phyloP scores from a whole-genome alignment of 2,113 vertebrate genomes.

The Tupaia chinensis region DNA sequence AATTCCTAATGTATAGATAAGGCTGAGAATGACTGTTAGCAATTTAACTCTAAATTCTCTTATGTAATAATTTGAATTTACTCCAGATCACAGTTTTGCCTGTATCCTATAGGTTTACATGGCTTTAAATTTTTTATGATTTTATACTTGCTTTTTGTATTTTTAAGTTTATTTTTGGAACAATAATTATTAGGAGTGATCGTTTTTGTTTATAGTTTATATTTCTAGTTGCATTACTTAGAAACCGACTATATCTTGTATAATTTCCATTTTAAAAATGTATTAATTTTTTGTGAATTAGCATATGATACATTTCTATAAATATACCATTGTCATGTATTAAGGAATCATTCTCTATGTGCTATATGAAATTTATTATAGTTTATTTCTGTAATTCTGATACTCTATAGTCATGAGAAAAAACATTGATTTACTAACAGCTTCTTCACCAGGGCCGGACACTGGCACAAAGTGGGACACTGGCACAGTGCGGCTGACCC shows the following conservation, averaged over 20 bases:
- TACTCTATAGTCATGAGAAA: neutral
- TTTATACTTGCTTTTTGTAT: neutral
- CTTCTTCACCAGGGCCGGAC: neutral
- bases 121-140: slow-evolving; percentile 34
- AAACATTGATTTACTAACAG: slow-evolving; percentile 26
- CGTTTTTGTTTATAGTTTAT: slow-evolving; percentile 20
- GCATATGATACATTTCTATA: slow-evolving; percentile 3
- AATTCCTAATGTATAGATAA: neutral
- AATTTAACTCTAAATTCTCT: slow-evolving; percentile 28
- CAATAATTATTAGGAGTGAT: neutral
- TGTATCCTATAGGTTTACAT: neutral
- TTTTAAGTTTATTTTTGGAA: slow-evolving; percentile 40
- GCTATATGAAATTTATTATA: neutral
- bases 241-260: neutral
- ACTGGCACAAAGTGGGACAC: no score
- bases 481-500: no score
- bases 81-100: neutral
- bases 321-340: neutral
- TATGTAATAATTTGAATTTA: neutral
- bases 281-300: slow-evolving; percentile 7
- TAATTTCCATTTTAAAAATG: slow-evolving; percentile 18
- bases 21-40: neutral
- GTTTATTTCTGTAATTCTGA: slow-evolving; percentile 38
- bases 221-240: slow-evolving; percentile 30
- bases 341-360: neutral